These are phyloP conservation scores for Caenorhabditis drosophilae DNA, from an alignment of 2,888 invertebrate species.

Conservation along the genomic window DNA sequence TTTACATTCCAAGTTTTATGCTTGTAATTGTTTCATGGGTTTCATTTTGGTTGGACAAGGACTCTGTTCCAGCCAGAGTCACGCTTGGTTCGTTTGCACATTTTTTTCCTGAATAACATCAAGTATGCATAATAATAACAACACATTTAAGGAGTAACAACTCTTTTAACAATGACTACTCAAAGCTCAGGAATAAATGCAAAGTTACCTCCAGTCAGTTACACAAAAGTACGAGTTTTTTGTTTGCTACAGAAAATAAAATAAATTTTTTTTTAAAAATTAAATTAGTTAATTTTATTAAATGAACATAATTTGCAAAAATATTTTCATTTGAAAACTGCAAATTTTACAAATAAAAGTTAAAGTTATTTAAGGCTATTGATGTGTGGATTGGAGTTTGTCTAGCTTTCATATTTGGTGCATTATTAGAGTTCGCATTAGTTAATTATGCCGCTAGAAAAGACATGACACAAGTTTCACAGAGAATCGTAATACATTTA, in stretches of 20 bases:
- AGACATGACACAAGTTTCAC: slow-evolving; percentile 53
- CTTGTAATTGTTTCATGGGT: slow-evolving; percentile 76
- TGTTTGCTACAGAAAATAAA: background rate
- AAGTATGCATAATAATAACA: background rate
- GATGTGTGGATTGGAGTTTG: slow-evolving; percentile 68
- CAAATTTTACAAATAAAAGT: no score
- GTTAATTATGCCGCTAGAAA: slow-evolving; percentile 67
- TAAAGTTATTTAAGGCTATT: slow-evolving; percentile 50
- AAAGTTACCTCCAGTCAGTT: slow-evolving; percentile 65
- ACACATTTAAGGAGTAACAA: slow-evolving; percentile 80
- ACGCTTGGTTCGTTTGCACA: slow-evolving; percentile 53
- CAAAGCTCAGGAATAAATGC: slow-evolving; percentile 71
- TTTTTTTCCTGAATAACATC: background rate
- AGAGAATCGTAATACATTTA: slow-evolving; percentile 42
- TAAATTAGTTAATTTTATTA: background rate
- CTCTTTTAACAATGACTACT: slow-evolving; percentile 92
- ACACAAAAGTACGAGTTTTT: slow-evolving; percentile 37
- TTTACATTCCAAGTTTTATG: slow-evolving; percentile 96
- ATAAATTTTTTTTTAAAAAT: slow-evolving; percentile 2
- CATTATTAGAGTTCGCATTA: slow-evolving; percentile 65
- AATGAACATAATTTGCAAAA: background rate
- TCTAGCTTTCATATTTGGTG: slow-evolving; percentile 66
- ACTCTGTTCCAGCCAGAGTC: slow-evolving; percentile 69
- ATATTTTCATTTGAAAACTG: no score
- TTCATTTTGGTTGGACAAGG: slow-evolving; percentile 66